Conservation (phyloP, 2,113 vertebrate genomes). For the Nerophis ophidion region DNA sequence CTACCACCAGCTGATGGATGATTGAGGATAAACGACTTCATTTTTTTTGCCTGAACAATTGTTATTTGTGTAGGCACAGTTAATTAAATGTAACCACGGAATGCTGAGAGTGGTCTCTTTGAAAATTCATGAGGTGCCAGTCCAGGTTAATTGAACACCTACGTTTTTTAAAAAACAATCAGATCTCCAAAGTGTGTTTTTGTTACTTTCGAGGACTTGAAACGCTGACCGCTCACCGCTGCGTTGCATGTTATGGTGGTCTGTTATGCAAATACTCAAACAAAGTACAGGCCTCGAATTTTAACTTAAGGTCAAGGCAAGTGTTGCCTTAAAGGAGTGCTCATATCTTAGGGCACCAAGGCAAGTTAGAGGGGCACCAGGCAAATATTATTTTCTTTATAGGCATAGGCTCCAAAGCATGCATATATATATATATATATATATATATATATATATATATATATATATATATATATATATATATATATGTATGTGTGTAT, state of each 20-base stretch:
- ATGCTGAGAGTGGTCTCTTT: slow-evolving; percentile 11
- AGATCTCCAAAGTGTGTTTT: not conserved
- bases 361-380: too few relatives aligned
- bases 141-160: not conserved
- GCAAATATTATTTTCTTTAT: too few relatives aligned
- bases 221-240: slow-evolving; percentile 4
- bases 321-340: too few relatives aligned
- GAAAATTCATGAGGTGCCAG: slow-evolving; percentile 10
- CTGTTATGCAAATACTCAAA: slow-evolving; percentile 51
- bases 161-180: not conserved
- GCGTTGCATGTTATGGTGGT: slow-evolving; percentile 22
- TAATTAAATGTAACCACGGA: slow-evolving; percentile 42
- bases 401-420: too few relatives aligned
- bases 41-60: slow-evolving; percentile 17
- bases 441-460: too few relatives aligned
- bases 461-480: too few relatives aligned
- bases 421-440: too few relatives aligned
- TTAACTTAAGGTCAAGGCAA: too few relatives aligned
- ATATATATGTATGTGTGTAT: too few relatives aligned
- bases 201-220: slow-evolving; percentile 4
- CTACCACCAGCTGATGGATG: slow-evolving; percentile 17
- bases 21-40: slow-evolving; percentile 26
- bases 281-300: slow-evolving; percentile 4
- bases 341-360: too few relatives aligned
- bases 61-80: slow-evolving; percentile 30